phyloP scores from a whole-genome alignment of 1,140 invertebrate genomes.

The Pogonus chalceus region DNA sequence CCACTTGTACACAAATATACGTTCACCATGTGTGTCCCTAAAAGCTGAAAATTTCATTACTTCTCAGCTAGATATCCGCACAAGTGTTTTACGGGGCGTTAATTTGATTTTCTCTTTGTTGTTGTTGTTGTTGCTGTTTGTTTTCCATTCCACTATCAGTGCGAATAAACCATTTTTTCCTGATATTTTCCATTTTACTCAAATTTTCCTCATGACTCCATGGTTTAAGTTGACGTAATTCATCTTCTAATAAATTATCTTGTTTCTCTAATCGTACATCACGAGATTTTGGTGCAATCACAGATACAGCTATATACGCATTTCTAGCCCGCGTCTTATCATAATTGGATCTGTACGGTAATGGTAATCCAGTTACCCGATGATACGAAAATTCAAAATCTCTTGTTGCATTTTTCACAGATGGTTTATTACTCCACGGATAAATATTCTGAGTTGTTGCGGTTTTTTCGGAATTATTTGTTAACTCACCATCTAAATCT shows the following conservation, averaged over 20 bases:
- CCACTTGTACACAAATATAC: constrained; percentile 3
- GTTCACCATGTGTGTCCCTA: too few relatives aligned
- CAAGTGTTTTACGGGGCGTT: too few relatives aligned
- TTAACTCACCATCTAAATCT: constrained; percentile 11
- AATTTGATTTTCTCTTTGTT: too few relatives aligned
- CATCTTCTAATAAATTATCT: constrained; percentile 30
- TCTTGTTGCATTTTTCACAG: neutral
- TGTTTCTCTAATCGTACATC: constrained; percentile 10
- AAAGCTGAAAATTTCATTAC: too few relatives aligned
- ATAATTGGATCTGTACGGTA: constrained; percentile 9
- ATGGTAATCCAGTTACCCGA: constrained; percentile 30
- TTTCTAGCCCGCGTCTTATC: constrained; percentile 20
- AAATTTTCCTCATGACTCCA: constrained; percentile 15
- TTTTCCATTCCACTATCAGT: constrained; percentile 3
- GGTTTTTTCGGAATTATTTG: neutral
- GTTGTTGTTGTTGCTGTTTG: neutral
- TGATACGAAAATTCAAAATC: constrained; percentile 26
- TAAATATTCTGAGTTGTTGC: neutral
- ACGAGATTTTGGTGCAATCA: constrained; percentile 29
- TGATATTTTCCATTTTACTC: constrained; percentile 13
- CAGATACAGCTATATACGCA: constrained; percentile 33
- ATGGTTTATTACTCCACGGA: neutral
- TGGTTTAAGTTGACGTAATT: constrained; percentile 29
- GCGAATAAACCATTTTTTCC: constrained; percentile 12
- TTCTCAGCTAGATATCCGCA: too few relatives aligned